These are phyloP conservation scores for Brenthis ino DNA, from an alignment of 2,888 invertebrate genomes.

Conservation along the genomic window DNA sequence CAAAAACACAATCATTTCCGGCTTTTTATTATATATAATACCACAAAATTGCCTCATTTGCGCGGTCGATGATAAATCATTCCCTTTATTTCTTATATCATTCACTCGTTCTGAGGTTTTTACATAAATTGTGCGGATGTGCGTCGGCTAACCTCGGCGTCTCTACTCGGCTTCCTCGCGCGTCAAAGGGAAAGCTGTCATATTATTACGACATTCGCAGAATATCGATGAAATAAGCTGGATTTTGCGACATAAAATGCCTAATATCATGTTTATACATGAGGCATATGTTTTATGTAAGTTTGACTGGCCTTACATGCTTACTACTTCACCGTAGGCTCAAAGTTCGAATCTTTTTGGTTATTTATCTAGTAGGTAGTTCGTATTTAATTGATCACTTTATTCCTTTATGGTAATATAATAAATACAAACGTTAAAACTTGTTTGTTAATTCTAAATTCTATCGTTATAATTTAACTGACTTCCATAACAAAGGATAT, in stretches of 20 bases:
- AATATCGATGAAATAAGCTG: constrained; percentile 9
- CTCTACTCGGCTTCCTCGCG: neutral
- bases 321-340: no score
- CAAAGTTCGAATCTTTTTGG: no score
- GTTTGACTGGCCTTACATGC: no score
- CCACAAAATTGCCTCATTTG: constrained; percentile 20
- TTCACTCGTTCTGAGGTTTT: constrained; percentile 14
- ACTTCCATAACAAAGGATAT: no score
- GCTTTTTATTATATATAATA: constrained; percentile 16
- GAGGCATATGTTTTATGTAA: no score
- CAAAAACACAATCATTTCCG: constrained; percentile 8
- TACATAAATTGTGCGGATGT: constrained; percentile 14
- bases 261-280: neutral
- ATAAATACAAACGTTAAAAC: no score
- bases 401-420: no score
- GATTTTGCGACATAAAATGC: neutral
- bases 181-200: constrained; percentile 5
- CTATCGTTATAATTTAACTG: no score
- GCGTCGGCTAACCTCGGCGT: neutral
- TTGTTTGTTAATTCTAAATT: no score
- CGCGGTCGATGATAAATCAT: constrained; percentile 12
- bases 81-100: constrained; percentile 18
- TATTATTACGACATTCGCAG: constrained; percentile 5
- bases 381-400: no score
- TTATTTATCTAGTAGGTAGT: no score